These are phyloP conservation scores for Lapara coniferarum DNA, from an alignment of 2,888 invertebrate species.

Conservation along the genomic window DNA sequence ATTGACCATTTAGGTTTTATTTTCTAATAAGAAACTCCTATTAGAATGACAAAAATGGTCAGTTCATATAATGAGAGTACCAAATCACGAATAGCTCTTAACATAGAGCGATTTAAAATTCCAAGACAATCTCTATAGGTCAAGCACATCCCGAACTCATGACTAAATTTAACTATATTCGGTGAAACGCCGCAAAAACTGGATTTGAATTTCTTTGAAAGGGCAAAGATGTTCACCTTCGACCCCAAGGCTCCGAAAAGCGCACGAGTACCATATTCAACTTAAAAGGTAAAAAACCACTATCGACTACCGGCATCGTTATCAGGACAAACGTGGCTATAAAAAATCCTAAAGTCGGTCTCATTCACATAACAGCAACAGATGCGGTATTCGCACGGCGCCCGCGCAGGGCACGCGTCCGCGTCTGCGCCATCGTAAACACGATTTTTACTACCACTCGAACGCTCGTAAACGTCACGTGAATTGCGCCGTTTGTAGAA, in stretches of 20 bases:
- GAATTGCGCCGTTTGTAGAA: constrained; percentile 81
- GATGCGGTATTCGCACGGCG: constrained; percentile 59
- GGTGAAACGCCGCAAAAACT: constrained; percentile 1
- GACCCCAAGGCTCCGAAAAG: constrained; percentile 11
- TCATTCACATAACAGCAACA: constrained; percentile 67
- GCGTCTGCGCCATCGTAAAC: constrained; percentile 70
- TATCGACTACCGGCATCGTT: constrained; percentile 33
- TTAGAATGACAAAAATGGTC: background rate
- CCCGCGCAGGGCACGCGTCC: constrained; percentile 31
- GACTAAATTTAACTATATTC: constrained; percentile 4
- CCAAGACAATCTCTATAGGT: constrained; percentile 1
- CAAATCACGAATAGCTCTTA: background rate
- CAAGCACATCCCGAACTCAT: background rate
- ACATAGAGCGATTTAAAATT: background rate
- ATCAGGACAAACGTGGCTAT: constrained; percentile 47
- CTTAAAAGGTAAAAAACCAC: constrained; percentile 15
- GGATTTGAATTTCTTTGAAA: background rate
- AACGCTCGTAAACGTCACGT: constrained; percentile 80
- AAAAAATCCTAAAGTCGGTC: constrained; percentile 39
- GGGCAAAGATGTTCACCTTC: constrained; percentile 10
- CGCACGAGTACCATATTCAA: background rate
- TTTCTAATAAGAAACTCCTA: constrained; percentile 1
- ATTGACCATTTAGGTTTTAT: background rate
- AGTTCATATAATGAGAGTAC: background rate
- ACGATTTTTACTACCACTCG: constrained; percentile 81